phyloP scores from a whole-genome alignment of 2,113 vertebrate species.

The Physeter macrocephalus region DNA sequence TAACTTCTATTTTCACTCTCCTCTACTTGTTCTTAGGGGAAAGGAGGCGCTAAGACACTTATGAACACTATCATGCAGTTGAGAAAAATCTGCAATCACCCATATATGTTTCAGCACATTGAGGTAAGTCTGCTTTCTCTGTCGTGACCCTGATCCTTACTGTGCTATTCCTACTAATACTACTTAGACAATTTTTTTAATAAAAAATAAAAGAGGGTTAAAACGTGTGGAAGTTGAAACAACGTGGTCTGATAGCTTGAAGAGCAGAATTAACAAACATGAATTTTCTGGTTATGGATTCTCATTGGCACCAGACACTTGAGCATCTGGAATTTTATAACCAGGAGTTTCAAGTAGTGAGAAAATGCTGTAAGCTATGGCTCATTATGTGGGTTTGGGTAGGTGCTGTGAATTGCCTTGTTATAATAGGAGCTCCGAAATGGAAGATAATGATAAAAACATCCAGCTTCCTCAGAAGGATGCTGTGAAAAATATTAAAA shows the following conservation, averaged over 20 bases:
- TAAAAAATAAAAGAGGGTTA: background rate
- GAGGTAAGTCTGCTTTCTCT: slow-evolving; percentile 78
- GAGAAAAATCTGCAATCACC: slow-evolving; percentile 99
- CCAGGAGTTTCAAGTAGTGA: background rate
- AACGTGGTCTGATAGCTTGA: background rate
- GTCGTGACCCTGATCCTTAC: background rate
- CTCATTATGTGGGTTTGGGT: background rate
- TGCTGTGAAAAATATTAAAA: background rate
- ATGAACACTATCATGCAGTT: slow-evolving; percentile 99
- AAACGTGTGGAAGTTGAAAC: background rate
- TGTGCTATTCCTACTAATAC: no score
- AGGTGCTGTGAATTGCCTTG: slow-evolving; percentile 18
- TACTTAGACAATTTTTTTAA: background rate
- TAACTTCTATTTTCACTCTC: background rate
- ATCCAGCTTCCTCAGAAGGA: background rate
- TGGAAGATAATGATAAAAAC: slow-evolving; percentile 2
- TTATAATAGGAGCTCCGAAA: background rate
- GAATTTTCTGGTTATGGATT: background rate
- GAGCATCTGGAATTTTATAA: slow-evolving; percentile 45
- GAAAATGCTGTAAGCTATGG: background rate
- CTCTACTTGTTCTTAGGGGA: slow-evolving; percentile 83
- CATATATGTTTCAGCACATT: slow-evolving; percentile 98
- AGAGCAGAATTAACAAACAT: background rate
- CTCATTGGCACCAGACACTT: background rate
- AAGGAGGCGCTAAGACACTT: slow-evolving; percentile 97